Conservation (phyloP, 2,797 vertebrate genomes). For the Erpetoichthys calabaricus region DNA sequence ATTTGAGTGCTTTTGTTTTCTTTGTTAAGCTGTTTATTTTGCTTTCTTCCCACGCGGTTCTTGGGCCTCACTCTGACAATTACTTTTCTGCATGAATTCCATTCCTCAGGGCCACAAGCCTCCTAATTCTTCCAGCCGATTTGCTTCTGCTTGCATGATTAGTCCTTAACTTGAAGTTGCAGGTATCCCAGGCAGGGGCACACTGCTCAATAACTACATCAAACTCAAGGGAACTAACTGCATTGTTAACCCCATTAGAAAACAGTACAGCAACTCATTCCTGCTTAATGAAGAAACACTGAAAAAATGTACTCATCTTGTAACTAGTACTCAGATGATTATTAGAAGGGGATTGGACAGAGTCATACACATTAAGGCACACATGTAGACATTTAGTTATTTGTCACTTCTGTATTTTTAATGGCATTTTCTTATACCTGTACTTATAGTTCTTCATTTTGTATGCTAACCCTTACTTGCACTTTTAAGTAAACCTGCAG, state of each 20-base stretch:
- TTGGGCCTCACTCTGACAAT: constrained; percentile 39
- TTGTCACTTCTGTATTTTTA: too few relatives aligned
- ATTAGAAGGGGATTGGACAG: too few relatives aligned
- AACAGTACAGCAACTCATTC: constrained; percentile 28
- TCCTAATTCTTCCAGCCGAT: constrained; percentile 52
- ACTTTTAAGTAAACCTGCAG: too few relatives aligned
- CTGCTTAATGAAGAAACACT: not conserved
- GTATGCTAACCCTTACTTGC: too few relatives aligned
- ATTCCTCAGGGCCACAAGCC: constrained; percentile 46
- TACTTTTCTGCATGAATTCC: constrained; percentile 59
- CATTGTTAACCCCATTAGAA: constrained; percentile 41
- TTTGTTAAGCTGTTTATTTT: constrained; percentile 61
- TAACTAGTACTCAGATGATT: not conserved
- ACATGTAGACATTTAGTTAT: too few relatives aligned
- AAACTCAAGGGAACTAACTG: constrained; percentile 33
- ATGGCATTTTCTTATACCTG: too few relatives aligned
- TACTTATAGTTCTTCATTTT: too few relatives aligned
- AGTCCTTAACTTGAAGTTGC: constrained; percentile 33
- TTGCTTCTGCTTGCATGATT: constrained; percentile 48
- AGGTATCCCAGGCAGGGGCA: constrained; percentile 33
- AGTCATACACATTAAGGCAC: too few relatives aligned
- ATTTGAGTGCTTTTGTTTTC: constrained; percentile 46
- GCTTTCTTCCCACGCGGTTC: constrained; percentile 53
- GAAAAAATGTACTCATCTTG: constrained; percentile 1
- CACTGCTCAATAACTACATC: constrained; percentile 38